Base-by-base conservation (phyloP, 35 echinoderm and acorn worm genomes). In the Lytechinus pictus region DNA sequence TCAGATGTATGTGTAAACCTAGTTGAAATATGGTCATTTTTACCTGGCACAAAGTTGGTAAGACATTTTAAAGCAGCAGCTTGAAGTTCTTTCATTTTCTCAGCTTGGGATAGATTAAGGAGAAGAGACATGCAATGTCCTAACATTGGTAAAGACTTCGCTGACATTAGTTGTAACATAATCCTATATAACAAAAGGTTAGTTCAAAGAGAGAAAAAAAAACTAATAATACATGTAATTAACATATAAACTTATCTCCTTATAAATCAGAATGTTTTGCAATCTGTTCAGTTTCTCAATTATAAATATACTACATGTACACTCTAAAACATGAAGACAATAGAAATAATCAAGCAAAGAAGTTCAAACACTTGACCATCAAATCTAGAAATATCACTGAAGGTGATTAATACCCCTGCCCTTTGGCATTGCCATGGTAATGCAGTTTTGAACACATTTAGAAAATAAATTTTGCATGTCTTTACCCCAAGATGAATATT, bases 111-210 rank as follows among this genome's bases (percentile, higher is more conserved):
- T 11, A 97, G 55, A 71, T 72, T 86, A 57, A 98, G 60, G 27
- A 98, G 96, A 14, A 98, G 88, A 52, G 97, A 98, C 10, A 98
- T 92, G n/a, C 87, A 87, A 87, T 98, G 97, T 7, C 97, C 97
- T 6, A 97, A 16, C 29, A 94, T 61, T 0, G 98, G 94, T n/a
- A 99, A 87, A 61, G 95, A 96, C 19, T 97, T 9, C 9, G 96
- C 55, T 19, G 89, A 94, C 61, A 96, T 97, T 6, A 99, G 55
- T 19, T 94, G 86, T 14, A 58, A 53, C 9, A 96, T 79, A 79
- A 79, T 79, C 66, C 66, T 79, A 24, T 24, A 79, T 6, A n/a
- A 24, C 2, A 24, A 44, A 44, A 44, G 33, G 33, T 79, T 79
- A 24, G 16, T 79, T 24, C 3, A 79, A 5, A 27, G 19, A 79